Percentiles rank a stretch among this genome's conserved stretches.
phyloP scores from a whole-genome alignment of 2,113 vertebrate genomes.

The Nettapus auritus region DNA sequence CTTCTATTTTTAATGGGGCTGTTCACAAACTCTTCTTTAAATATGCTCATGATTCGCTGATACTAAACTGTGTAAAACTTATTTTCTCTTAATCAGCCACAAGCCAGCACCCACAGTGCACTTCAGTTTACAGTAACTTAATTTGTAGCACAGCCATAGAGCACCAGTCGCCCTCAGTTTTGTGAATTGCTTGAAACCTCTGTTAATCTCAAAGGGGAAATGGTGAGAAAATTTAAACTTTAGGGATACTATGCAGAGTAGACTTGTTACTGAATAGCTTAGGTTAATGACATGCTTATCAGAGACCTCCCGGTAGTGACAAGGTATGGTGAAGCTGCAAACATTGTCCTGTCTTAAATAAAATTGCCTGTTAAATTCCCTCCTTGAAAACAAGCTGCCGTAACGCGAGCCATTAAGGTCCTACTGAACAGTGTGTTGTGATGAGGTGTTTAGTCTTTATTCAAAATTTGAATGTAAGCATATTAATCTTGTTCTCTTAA shows the following conservation, averaged over 20 bases:
- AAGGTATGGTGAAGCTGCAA: not conserved
- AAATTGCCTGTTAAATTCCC: not conserved
- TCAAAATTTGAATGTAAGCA: not conserved
- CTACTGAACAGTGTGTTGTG: not conserved
- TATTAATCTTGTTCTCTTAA: not conserved
- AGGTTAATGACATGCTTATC: not conserved
- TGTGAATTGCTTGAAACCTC: not conserved
- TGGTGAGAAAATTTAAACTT: not conserved
- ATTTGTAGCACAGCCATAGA: not conserved
- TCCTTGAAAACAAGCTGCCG: not conserved
- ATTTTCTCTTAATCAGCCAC: not conserved
- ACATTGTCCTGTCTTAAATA: not conserved
- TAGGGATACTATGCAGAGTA: not conserved
- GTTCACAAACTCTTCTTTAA: not conserved
- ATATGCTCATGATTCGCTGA: not conserved
- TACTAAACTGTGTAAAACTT: not conserved
- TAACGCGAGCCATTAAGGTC: accelerated
- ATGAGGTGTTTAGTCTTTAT: not conserved
- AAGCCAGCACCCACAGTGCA: not conserved
- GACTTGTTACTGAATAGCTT: not conserved
- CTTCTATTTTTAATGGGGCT: not conserved
- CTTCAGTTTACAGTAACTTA: not conserved
- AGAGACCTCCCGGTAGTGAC: not conserved
- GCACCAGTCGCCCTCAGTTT: not conserved
- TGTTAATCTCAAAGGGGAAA: not conserved